Percentiles rank a stretch among this genome's conserved stretches.
These are phyloP conservation scores for Mythimna impura DNA, from an alignment of 2,888 invertebrate genomes.

Conservation along the genomic window DNA sequence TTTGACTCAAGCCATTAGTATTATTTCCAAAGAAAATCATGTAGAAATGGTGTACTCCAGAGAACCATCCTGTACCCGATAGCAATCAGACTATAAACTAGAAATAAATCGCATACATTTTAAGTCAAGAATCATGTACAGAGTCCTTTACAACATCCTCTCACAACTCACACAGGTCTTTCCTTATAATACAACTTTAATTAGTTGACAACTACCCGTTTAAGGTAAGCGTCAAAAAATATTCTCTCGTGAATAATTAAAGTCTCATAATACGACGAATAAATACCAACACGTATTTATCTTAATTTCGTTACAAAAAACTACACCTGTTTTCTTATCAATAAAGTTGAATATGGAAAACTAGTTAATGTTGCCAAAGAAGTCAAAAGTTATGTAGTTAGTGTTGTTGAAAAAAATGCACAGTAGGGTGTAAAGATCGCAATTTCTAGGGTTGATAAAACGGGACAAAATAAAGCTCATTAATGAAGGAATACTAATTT, in stretches of 20 bases:
- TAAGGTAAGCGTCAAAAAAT: conserved; percentile 63
- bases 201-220: conserved; percentile 59
- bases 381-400: conserved; percentile 9
- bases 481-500: conserved; percentile 1
- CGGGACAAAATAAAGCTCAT: neutral
- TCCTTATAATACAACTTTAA: conserved; percentile 72
- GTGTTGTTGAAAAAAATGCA: conserved; percentile 22
- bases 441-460: conserved; percentile 27
- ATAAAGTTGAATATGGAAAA: conserved; percentile 43
- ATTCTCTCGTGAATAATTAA: conserved; percentile 57
- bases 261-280: conserved; percentile 50
- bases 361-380: conserved; percentile 23
- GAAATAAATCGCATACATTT: conserved; percentile 30
- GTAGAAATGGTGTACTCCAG: conserved; percentile 1
- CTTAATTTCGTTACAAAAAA: conserved; percentile 57
- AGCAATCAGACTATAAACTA: conserved; percentile 31
- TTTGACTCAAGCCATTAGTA: neutral
- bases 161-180: conserved; percentile 48
- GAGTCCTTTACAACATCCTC: conserved; percentile 49
- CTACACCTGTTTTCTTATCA: conserved; percentile 48
- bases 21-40: conserved; percentile 1
- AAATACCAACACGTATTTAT: conserved; percentile 66
- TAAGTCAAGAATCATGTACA: conserved; percentile 44
- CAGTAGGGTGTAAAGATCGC: conserved; percentile 6
- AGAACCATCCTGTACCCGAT: conserved; percentile 18